Base-by-base conservation (phyloP, 1,140 invertebrate species). In the Bombus pyrosoma region DNA sequence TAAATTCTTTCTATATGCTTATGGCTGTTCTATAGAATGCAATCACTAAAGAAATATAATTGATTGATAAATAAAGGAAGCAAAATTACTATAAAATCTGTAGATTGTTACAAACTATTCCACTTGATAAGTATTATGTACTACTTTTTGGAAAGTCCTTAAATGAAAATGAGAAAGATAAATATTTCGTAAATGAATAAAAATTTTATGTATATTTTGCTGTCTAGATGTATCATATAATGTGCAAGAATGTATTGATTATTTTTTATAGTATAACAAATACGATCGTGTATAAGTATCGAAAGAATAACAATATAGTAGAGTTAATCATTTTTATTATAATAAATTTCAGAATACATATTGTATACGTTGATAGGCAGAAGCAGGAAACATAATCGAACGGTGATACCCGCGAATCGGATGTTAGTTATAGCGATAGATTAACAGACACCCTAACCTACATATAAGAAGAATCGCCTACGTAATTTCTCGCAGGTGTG, bases 401-500 rank as follows among this genome's bases (percentile, higher is more conserved):
- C 25, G 34, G 25, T 34, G 59, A 68, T 37, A n/a, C 32, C 39
- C 28, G 43, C 28, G 43, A 81, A 15, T 53, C 9, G 22, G 18
- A 0, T 37, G 9, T 73, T 57, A 25, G 32, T 68, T 64, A 39
- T 57, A 53, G 39, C 28, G 71, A 81, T 41, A 57, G 22, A 57
- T 81, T 81, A 85, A 34, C 43, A 66, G 43, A 47, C 81, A 79
- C 89, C 87, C 92, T 93, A 93, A 93, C 92, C 92, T 93, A 90
- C 80, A 83, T 80, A 83, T 78, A 85, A 83, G 34, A 66, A 75
- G 66, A 64, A 86, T 87, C 82, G 69, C 3, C 59, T 81, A 87
- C 81, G 76, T 85, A 82, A 87, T 91, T 86, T 84, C 53, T 90
- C 89, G 89, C 93, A 92, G 91, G 93, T 94, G 93, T 89, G 87